A percentile compares a stretch with the other conserved stretches of the same genome.
phyloP scores from a whole-genome alignment of 1,140 invertebrate species.

The Panonychus citri region DNA sequence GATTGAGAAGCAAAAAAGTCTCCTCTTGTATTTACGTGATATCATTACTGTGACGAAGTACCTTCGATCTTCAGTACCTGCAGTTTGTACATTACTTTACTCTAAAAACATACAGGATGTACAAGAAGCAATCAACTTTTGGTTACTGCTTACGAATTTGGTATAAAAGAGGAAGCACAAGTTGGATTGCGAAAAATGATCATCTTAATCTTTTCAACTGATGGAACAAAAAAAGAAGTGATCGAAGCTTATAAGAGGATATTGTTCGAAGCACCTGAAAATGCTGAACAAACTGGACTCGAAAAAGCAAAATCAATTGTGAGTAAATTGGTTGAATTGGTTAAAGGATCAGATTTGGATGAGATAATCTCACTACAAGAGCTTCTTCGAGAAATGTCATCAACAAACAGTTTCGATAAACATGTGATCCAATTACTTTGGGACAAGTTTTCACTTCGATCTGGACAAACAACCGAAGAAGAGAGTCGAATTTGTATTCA shows the following conservation, averaged over 20 bases:
- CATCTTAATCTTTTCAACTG: slow-evolving; percentile 43
- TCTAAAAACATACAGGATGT: slow-evolving; percentile 51
- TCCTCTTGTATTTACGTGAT: slow-evolving; percentile 30
- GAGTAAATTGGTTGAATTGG: slow-evolving; percentile 34
- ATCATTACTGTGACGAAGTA: slow-evolving; percentile 36
- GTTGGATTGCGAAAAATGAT: slow-evolving; percentile 47
- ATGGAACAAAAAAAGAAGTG: slow-evolving; percentile 34
- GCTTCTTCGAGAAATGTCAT: slow-evolving; percentile 34
- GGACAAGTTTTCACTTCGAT: slow-evolving; percentile 51
- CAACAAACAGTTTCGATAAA: slow-evolving; percentile 31
- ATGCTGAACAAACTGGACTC: slow-evolving; percentile 16
- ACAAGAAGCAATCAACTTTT: slow-evolving; percentile 63
- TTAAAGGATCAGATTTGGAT: slow-evolving; percentile 30
- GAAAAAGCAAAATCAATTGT: slow-evolving; percentile 29
- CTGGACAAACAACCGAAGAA: slow-evolving; percentile 36
- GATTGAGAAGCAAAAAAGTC: slow-evolving; percentile 22
- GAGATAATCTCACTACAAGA: slow-evolving; percentile 43
- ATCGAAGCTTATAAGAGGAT: slow-evolving; percentile 36
- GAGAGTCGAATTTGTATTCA: slow-evolving; percentile 43
- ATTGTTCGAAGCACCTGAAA: slow-evolving; percentile 24
- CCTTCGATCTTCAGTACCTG: slow-evolving; percentile 40
- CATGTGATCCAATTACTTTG: slow-evolving; percentile 40
- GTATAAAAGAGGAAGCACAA: slow-evolving; percentile 38
- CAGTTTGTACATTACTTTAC: slow-evolving; percentile 42
- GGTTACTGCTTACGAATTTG: slow-evolving; percentile 49